Evolutionary conservation across 1,140 invertebrate species (phyloP).

Genomic region (Conus ventricosus): DNA sequence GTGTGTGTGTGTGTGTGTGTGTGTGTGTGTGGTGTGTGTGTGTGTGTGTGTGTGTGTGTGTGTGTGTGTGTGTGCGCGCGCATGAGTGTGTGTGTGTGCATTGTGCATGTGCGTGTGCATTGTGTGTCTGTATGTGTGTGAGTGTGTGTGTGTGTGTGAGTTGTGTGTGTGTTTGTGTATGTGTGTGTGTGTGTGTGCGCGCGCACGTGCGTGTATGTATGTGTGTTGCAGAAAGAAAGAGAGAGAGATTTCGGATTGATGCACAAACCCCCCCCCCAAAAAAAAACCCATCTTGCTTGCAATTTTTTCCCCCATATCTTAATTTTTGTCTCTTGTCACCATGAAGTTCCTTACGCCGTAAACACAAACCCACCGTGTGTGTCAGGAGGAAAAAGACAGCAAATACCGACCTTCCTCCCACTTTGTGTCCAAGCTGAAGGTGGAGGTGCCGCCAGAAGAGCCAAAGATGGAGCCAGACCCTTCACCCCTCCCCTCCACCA

Average conservation of each 20-base stretch:
- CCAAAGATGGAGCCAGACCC: background rate
- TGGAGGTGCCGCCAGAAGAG: background rate
- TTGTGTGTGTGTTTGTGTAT: background rate
- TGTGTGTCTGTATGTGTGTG: background rate
- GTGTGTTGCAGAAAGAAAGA: background rate
- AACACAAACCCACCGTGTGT: too few species aligned
- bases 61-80: background rate
- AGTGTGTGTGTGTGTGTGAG: too few species aligned
- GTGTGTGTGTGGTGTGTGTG: background rate
- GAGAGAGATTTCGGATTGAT: too few species aligned
- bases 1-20: too few species aligned
- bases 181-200: background rate
- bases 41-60: background rate
- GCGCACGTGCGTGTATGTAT: background rate
- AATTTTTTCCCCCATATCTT: too few species aligned
- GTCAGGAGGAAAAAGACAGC: too few species aligned
- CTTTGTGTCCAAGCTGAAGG: background rate
- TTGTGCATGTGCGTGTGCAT: background rate
- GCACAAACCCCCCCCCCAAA: background rate
- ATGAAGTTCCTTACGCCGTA: too few species aligned
- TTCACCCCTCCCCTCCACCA: background rate
- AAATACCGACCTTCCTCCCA: background rate
- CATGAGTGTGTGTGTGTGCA: background rate
- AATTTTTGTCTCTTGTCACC: too few species aligned
- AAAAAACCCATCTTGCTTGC: too few species aligned